Percentiles rank a stretch among this genome's conserved stretches.
Evolutionary conservation across 2,797 vertebrate species (phyloP).

Genomic region (Pseudochaenichthys georgianus): DNA sequence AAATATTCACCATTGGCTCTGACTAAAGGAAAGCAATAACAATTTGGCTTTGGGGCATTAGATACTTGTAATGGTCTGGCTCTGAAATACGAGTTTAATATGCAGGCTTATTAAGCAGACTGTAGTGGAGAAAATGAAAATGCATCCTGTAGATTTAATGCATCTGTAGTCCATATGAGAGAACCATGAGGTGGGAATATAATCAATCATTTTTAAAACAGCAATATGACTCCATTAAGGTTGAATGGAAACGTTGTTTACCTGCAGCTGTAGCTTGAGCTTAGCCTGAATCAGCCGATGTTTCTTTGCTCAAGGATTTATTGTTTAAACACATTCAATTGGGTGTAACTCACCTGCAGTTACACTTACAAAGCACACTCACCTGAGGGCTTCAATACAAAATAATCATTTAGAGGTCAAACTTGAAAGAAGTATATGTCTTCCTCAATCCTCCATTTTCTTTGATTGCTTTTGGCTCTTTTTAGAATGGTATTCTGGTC

Average conservation of each 20-base stretch:
- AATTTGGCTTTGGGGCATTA: constrained; percentile 40
- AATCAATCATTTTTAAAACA: constrained; percentile 48
- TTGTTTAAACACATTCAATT: constrained; percentile 48
- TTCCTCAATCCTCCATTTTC: background rate
- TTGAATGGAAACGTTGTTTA: constrained; percentile 65
- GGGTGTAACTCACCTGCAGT: constrained; percentile 37
- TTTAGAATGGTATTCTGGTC: background rate
- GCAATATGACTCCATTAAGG: constrained; percentile 61
- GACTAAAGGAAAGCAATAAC: constrained; percentile 48
- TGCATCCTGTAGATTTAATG: constrained; percentile 22
- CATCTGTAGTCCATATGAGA: constrained; percentile 16
- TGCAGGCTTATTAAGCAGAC: constrained; percentile 30
- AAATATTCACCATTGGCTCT: constrained; percentile 37
- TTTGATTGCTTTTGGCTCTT: background rate
- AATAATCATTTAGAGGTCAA: background rate
- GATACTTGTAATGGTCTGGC: constrained; percentile 15
- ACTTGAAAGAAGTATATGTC: background rate
- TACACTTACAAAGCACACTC: background rate
- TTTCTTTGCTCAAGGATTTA: constrained; percentile 55
- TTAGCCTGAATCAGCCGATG: constrained; percentile 10
- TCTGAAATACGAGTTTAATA: constrained; percentile 67
- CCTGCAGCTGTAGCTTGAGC: constrained; percentile 37
- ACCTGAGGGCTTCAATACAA: background rate
- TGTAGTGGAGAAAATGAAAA: constrained; percentile 29
- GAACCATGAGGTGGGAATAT: constrained; percentile 34